Conservation (phyloP, 2,888 invertebrate species). For the Hemicrepidius hirtus region DNA sequence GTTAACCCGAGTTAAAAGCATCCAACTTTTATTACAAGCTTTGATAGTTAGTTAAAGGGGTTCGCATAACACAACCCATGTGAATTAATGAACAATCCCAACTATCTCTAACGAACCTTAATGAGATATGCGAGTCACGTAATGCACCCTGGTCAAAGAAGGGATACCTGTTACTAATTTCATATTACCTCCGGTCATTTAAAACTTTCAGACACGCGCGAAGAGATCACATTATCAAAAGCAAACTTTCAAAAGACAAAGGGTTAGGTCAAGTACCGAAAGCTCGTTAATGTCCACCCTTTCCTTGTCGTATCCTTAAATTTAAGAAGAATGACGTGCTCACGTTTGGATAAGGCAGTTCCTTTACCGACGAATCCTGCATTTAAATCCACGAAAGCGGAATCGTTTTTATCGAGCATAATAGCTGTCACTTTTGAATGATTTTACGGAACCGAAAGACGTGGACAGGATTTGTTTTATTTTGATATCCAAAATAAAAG, state of each 20-base stretch:
- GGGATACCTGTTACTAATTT: constrained; percentile 14
- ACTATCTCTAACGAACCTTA: constrained; percentile 16
- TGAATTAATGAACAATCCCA: neutral
- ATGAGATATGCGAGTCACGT: constrained; percentile 29
- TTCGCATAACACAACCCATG: neutral
- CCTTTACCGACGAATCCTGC: neutral
- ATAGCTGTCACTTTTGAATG: constrained; percentile 14
- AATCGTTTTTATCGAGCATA: constrained; percentile 11
- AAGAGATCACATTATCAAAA: constrained; percentile 20
- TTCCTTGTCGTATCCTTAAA: neutral
- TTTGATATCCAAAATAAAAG: neutral
- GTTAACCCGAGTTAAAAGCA: no score
- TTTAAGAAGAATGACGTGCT: neutral
- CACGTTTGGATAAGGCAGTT: neutral
- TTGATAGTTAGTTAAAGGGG: neutral
- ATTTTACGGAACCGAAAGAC: neutral
- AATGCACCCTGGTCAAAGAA: constrained; percentile 14
- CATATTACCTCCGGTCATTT: constrained; percentile 18
- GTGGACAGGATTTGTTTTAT: neutral
- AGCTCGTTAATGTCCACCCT: constrained; percentile 1
- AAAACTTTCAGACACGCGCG: constrained; percentile 21
- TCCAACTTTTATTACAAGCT: neutral
- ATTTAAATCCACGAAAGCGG: neutral
- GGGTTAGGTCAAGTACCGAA: constrained; percentile 1
- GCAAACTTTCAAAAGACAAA: neutral